Base-by-base conservation (phyloP, 2,797 vertebrate species). In the Acanthurus lineatus region DNA sequence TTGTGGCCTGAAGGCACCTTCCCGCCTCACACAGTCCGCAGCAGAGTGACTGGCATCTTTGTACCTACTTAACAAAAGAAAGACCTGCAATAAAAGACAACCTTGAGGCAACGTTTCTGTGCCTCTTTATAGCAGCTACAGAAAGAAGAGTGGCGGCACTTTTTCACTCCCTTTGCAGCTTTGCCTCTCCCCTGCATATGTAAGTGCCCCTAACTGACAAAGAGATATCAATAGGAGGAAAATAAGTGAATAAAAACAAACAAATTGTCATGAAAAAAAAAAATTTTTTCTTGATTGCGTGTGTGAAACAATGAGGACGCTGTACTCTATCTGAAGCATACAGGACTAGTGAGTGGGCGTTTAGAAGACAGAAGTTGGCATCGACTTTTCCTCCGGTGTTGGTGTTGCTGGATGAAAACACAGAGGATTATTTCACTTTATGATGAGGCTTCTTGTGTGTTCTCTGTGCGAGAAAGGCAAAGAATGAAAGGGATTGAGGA, bases 41-140 rank as follows among this genome's bases (percentile, higher is more conserved):
- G 81, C 28, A 35, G 73, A 84, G 63, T 75, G 86, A 88, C 74
- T 72, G 77, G 82, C 78, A 72, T 85, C 85, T 85, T 89, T 91
- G 83, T 87, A 68, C 61, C 66, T 42, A 62, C 49, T 32, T 48
- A 60, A 92, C 81, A 91, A 92, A 87, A 84, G 85, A 58, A 45
- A 56, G 73, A 53, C 77, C 82, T 49, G 81, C 76, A 64, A 88
- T 75, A 86, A 90, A 86, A 73, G 79, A 56, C 65, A 69, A 87
- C 87, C 89, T 81, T 76, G 77, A 89, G 88, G 89, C 84, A 14
- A 38, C 35, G 7, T 67, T 82, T 77, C 69, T 75, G 57, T 22
- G 22, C 68, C 85, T 90, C 76, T 71, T 73, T 76, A 60, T 9
- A 81, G 82, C 74, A 53, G 65, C 69, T 49, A 16, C 58, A 71